Conservation (phyloP, 2,113 vertebrate genomes). For the Lepus europaeus region DNA sequence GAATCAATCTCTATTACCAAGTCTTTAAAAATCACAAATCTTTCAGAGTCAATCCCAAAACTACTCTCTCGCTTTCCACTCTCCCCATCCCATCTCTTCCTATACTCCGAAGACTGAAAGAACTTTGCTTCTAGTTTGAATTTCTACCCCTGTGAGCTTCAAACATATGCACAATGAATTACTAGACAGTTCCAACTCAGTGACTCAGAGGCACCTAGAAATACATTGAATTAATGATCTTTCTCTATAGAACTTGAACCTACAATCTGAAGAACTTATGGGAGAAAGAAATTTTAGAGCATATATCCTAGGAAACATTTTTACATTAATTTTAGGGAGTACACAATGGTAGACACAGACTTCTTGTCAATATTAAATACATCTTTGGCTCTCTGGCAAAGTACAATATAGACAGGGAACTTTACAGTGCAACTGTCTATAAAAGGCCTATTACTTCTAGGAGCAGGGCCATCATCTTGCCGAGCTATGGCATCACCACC, state of each 20-base stretch:
- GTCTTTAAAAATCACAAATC: neutral
- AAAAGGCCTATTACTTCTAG: neutral
- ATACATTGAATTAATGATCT: slow-evolving; percentile 45
- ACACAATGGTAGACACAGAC: neutral
- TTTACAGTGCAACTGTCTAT: neutral
- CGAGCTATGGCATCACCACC: neutral
- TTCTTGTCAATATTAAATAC: neutral
- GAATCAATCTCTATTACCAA: neutral
- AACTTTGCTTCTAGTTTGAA: neutral
- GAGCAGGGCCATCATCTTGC: fast-evolving
- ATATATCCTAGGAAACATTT: neutral
- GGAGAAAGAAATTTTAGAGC: neutral
- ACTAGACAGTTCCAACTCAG: neutral
- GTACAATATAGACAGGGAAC: neutral
- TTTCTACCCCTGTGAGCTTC: neutral
- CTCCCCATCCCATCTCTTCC: neutral
- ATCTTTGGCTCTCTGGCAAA: neutral
- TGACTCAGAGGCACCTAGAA: neutral
- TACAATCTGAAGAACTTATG: slow-evolving; percentile 34
- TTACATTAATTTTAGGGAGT: neutral
- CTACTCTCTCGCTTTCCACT: neutral
- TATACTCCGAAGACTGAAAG: neutral
- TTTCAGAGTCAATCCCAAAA: neutral
- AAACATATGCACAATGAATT: neutral
- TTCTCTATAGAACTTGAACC: neutral